Evolutionary conservation across 2,888 invertebrate genomes (phyloP), one percentile per base, ranked within the genome.

Genomic region (Amphimallon solstitiale): DNA sequence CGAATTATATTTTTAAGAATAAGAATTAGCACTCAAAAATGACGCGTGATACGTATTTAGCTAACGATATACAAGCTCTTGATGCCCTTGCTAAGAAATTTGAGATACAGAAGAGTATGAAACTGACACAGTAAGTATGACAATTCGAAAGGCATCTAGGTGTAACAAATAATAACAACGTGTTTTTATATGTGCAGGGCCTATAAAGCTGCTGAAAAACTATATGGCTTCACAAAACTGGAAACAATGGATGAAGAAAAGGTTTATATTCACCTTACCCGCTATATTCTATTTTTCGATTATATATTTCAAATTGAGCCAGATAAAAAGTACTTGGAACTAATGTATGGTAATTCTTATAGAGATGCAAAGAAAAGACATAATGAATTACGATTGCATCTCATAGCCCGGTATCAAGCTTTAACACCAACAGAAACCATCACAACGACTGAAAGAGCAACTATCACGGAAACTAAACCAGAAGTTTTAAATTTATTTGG

Each of bases 171-270:
- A 14, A 46, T 34, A 6, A 7, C 14, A 15, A 12, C 14, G 4
- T 2, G n/a, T 12, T 29, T 45, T n/a, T n/a, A 3, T 14, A 12
- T 62, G 6, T 48, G 9, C 17, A 67, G 66, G 15, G 48, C 63
- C 9, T 63, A 63, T 19, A 63, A 63, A 35, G 34, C 62, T 4
- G 66, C 66, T 12, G 52, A 63, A 1, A 54, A 29, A 17, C 38
- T 63, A 9, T 59, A 63, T n/a, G 21, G 43, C 6, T 14, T 21
- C 3, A 49, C 59, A 21, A 19, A 38, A n/a, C 10, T 15, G n/a
- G 29, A 56, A 9, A 15, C n/a, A 19, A 54, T 4, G 66, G 29
- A 67, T 23, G 63, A 59, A 23, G 66, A 67, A 12, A 56, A 35
- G 14, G 49, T 63, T 10, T 67, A 67, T 19, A 43, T 67, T 14